Percentiles rank a stretch among this genome's conserved stretches.
These are phyloP conservation scores for Drosophila vallismaia DNA, from an alignment of 2,888 invertebrate genomes.

Conservation along the genomic window DNA sequence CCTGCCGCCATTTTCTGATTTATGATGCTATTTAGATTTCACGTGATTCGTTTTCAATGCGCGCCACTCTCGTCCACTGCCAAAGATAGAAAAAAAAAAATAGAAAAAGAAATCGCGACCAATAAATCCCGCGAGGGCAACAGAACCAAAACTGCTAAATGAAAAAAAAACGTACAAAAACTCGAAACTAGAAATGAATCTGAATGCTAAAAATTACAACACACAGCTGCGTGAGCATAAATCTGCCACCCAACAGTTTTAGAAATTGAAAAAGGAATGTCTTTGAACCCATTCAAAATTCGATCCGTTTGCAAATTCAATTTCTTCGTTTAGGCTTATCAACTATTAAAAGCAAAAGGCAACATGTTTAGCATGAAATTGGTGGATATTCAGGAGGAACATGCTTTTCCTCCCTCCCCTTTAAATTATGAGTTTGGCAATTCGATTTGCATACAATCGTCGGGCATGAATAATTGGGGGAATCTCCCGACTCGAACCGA, in stretches of 20 bases:
- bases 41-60: conserved; percentile 79
- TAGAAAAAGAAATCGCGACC: conserved; percentile 63
- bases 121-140: conserved; percentile 65
- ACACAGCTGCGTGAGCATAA: conserved; percentile 78
- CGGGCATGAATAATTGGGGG: conserved; percentile 70
- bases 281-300: conserved; percentile 55
- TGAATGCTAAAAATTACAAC: conserved; percentile 73
- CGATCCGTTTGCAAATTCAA: conserved; percentile 62
- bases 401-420: conserved; percentile 9
- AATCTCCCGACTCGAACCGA: conserved; percentile 17
- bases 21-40: conserved; percentile 81
- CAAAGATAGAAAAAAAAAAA: conserved; percentile 68
- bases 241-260: conserved; percentile 45
- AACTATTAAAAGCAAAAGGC: conserved; percentile 75
- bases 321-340: conserved; percentile 62
- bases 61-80: conserved; percentile 63
- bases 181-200: conserved; percentile 45
- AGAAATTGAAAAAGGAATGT: conserved; percentile 22
- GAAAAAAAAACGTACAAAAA: conserved; percentile 23
- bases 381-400: conserved; percentile 50
- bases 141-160: conserved; percentile 10
- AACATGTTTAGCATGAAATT: conserved; percentile 76
- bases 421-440: conserved; percentile 68
- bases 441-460: conserved; percentile 76
- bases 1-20: conserved; percentile 80